Evolutionary conservation across 64 coral and sea anemone species (phyloP), one percentile per base, ranked within the genome.

Genomic region (Stichodactyla mertensii): DNA sequence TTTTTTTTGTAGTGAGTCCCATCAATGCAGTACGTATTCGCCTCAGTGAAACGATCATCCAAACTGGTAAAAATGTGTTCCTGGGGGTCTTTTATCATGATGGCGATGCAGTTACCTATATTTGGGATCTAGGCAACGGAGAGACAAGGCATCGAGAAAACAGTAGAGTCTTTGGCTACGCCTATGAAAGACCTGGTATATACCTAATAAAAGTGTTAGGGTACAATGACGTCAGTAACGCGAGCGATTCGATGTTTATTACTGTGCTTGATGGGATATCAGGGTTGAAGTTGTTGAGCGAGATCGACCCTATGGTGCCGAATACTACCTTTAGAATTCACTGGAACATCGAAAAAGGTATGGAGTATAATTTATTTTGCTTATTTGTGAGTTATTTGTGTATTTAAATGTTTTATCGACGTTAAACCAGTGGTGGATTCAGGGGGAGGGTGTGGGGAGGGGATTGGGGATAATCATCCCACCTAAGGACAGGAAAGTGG

Each of bases 331-430:
- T 83, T 27, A 31, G 51, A 0, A 59, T 92, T 27, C 64, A 67
- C 66, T 92, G 85, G 90, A 64, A 70, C 26, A 82, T 92, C 77
- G 53, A 20, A 18, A 52, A 87, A 92, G 90, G 90, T 92, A 70
- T 4, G 28, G 13, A 66, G 62, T 22, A 7, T 81, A 5, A 81
- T 55, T 81, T 19, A 51, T 26, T 31, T 51, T 20, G 31, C 31
- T 81, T 23, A 7, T 31, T 31, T 31, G 28, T 31, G 28, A 31
- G 28, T 31, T 31, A 31, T 31, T 31, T 31, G 28, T 31, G 28
- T 31, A 31, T 31, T 31, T 31, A 45, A 45, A 45, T 45, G 36
- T 2, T 45, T 4, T 45, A 45, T 45, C 1, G 36, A 45, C 36
- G 36, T 36, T 36, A 36, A 36, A 1, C 31, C 31, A 36, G 2